These are phyloP conservation scores for Nannoperca obscura DNA, from an alignment of 2,797 vertebrate genomes.

Conservation along the genomic window DNA sequence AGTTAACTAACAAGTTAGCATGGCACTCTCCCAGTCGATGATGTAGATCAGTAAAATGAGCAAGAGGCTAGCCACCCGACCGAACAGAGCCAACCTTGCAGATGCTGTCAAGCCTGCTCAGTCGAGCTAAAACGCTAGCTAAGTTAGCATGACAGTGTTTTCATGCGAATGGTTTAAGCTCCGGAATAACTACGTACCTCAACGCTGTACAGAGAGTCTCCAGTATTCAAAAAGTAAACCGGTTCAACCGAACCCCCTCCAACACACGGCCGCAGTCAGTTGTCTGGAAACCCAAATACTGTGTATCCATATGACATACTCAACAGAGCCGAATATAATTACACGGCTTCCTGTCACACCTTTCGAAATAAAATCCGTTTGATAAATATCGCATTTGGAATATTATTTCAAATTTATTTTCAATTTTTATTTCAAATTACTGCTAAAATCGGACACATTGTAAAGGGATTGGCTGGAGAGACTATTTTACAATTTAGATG, in stretches of 20 bases:
- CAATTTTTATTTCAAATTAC: too few species aligned
- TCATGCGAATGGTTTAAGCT: too few species aligned
- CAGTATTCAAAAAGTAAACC: conserved; percentile 33
- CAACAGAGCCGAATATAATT: accelerated
- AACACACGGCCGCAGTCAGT: conserved; percentile 48
- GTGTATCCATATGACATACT: conserved; percentile 18
- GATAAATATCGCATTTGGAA: not conserved
- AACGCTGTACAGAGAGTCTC: conserved; percentile 5
- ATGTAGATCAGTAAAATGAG: conserved; percentile 42
- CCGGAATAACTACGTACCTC: conserved; percentile 60
- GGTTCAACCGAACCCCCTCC: conserved; percentile 46
- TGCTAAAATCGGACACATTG: not conserved
- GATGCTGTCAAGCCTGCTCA: conserved; percentile 63
- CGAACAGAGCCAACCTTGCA: conserved; percentile 64
- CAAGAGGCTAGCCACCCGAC: conserved; percentile 52
- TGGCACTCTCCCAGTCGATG: not conserved
- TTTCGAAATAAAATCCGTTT: conserved; percentile 59
- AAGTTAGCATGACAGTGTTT: conserved; percentile 31
- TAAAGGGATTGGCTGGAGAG: not conserved
- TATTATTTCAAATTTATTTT: not conserved
- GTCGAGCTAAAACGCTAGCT: conserved; percentile 52
- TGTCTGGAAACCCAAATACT: conserved; percentile 50
- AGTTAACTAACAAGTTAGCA: not conserved
- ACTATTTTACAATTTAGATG: not conserved
- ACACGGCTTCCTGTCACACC: conserved; percentile 11